Base-by-base conservation (phyloP, 2,888 invertebrate genomes). In the Nycteola revayana region DNA sequence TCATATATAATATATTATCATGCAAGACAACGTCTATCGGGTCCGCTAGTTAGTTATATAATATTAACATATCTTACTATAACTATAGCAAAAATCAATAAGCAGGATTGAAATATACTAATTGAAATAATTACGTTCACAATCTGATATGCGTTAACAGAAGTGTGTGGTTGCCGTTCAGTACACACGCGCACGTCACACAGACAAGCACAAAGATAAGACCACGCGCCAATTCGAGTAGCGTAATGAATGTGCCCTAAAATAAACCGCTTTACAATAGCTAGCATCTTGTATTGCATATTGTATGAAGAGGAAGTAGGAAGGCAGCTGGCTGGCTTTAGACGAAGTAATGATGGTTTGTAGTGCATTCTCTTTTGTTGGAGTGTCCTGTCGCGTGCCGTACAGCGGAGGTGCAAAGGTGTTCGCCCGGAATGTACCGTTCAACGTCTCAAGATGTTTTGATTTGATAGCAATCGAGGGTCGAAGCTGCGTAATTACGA, bases 361-460 rank as follows among this genome's bases (percentile, higher is more conserved):
- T 74, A 82, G 80, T 82, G 78, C 82, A 81, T 62, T 65, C 66
- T 61, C 69, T 57, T 79, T 86, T 86, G 85, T 86, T 66, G 67
- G 63, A 62, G 62, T 78, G 73, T 79, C 76, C 75, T 80, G 87
- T 84, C 87, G 87, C 87, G 87, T 86, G 86, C 81, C 50, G 66
- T 74, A 77, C 75, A 78, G 83, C 84, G 85, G 80, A 77, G 85
- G 80, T 76, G 83, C 77, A 85, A 87, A 87, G 86, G 87, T 87
- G 87, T 81, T 78, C 74, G 65, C 47, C 44, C 55, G 64, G 67
- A 72, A 73, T 65, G 70, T 80, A 76, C 78, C 71, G 76, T 72
- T 74, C 72, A 28, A 36, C 61, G 66, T 73, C 70, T 76, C 78
- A 84, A 86, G 83, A 85, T 83, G 81, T 81, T 80, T 69, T 71